Evolutionary conservation across 2,888 invertebrate genomes (phyloP).

Genomic region (Eupithecia centaureata): DNA sequence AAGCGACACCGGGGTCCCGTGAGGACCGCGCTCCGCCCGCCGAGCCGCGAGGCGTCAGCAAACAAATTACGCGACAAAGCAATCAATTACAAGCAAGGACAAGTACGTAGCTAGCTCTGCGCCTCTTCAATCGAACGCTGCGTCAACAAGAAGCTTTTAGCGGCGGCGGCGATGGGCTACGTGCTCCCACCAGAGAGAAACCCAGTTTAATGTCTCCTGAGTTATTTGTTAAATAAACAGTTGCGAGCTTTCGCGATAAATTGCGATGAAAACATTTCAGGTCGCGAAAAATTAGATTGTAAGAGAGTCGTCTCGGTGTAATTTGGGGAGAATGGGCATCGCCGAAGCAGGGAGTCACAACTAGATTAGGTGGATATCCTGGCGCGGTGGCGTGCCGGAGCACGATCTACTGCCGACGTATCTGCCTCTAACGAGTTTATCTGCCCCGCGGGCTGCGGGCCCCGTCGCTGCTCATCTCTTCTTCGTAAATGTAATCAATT

Average conservation of each 20-base stretch:
- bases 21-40: constrained; percentile 66
- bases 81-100: constrained; percentile 83
- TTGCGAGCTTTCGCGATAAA: constrained; percentile 50
- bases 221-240: constrained; percentile 61
- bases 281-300: constrained; percentile 72
- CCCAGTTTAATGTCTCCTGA: constrained; percentile 59
- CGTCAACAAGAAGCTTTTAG: constrained; percentile 83
- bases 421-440: constrained; percentile 82
- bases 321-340: constrained; percentile 75
- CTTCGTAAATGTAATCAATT: constrained; percentile 73
- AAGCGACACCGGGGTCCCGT: constrained; percentile 68
- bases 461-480: constrained; percentile 70
- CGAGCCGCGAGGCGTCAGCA: constrained; percentile 64
- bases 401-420: constrained; percentile 62
- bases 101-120: constrained; percentile 67
- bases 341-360: constrained; percentile 75
- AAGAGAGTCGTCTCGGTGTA: constrained; percentile 71
- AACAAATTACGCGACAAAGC: constrained; percentile 84
- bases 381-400: constrained; percentile 59
- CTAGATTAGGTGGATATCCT: constrained; percentile 70
- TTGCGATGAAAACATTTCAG: constrained; percentile 66
- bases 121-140: constrained; percentile 79
- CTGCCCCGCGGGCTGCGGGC: constrained; percentile 79
- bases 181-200: constrained; percentile 63
- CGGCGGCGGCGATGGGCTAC: constrained; percentile 68